Conservation (phyloP, 2,888 invertebrate genomes). For the Diploptera punctata region DNA sequence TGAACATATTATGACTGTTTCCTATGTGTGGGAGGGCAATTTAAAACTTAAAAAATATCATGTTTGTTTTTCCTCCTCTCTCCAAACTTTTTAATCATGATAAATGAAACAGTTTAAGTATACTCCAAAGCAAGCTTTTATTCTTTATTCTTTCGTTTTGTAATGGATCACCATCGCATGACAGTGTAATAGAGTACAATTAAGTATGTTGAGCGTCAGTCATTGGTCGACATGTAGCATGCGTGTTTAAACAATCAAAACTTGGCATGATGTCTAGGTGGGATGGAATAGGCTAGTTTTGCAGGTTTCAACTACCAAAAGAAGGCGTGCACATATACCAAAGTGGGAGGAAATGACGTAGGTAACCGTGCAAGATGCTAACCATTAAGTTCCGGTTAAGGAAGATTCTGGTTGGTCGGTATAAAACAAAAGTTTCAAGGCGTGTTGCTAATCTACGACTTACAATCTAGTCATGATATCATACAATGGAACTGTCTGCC, state of each 20-base stretch:
- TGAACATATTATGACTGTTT: no score
- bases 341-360: conserved; percentile 28
- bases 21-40: no score
- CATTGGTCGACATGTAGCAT: conserved; percentile 18
- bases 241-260: conserved; percentile 10
- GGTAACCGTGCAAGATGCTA: conserved; percentile 28
- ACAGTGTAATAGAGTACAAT: not conserved
- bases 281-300: not conserved
- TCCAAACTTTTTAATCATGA: not conserved
- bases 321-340: conserved; percentile 28
- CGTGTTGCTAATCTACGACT: conserved; percentile 17
- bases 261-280: not conserved
- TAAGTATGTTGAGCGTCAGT: conserved; percentile 7
- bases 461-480: conserved; percentile 14
- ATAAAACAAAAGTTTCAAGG: conserved; percentile 26
- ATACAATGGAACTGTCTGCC: not conserved
- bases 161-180: not conserved
- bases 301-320: not conserved
- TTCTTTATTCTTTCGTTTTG: not conserved
- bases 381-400: conserved; percentile 22
- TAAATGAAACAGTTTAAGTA: not conserved
- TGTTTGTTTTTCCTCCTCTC: not conserved
- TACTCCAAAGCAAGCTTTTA: no score
- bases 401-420: conserved; percentile 28
- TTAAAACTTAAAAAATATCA: not conserved